A percentile compares a stretch with the other conserved stretches of the same genome.
These are phyloP conservation scores for Liodrosophila aerea DNA, from an alignment of 2,888 invertebrate species.

Conservation along the genomic window DNA sequence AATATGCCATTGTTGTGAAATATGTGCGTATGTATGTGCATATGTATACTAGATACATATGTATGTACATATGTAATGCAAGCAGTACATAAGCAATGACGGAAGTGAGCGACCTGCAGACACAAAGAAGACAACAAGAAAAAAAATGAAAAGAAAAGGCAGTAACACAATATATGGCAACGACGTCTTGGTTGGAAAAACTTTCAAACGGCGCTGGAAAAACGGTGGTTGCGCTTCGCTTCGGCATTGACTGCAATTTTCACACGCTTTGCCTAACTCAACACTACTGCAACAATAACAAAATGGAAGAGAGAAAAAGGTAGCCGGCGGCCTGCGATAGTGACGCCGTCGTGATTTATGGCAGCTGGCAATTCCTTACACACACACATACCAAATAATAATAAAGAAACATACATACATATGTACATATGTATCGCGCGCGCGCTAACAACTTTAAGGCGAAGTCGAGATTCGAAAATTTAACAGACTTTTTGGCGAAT, in stretches of 20 bases:
- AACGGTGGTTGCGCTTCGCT: conserved; percentile 44
- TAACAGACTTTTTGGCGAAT: conserved; percentile 59
- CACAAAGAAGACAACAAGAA: conserved; percentile 45
- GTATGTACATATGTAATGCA: conserved; percentile 9
- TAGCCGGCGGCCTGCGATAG: conserved; percentile 40
- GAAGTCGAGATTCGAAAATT: conserved; percentile 39
- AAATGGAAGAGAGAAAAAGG: conserved; percentile 32
- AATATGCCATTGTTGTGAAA: conserved; percentile 27
- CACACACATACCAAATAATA: conserved; percentile 16
- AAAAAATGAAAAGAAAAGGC: conserved; percentile 22
- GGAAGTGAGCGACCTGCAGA: conserved; percentile 63
- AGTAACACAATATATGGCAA: conserved; percentile 39
- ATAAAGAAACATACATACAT: conserved; percentile 35
- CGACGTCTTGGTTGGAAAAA: conserved; percentile 38
- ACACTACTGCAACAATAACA: conserved; percentile 19
- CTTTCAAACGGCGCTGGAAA: conserved; percentile 44
- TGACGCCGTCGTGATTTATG: conserved; percentile 49
- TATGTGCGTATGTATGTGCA: conserved; percentile 1
- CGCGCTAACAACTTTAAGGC: conserved; percentile 33
- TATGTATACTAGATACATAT: neutral
- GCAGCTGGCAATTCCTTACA: conserved; percentile 39
- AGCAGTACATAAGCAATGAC: conserved; percentile 56
- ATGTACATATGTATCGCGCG: conserved; percentile 18
- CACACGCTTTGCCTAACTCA: conserved; percentile 58
- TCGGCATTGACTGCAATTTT: conserved; percentile 62